These are phyloP conservation scores for Reticulitermes lucifugus DNA, from an alignment of 2,888 invertebrate genomes.

Conservation along the genomic window DNA sequence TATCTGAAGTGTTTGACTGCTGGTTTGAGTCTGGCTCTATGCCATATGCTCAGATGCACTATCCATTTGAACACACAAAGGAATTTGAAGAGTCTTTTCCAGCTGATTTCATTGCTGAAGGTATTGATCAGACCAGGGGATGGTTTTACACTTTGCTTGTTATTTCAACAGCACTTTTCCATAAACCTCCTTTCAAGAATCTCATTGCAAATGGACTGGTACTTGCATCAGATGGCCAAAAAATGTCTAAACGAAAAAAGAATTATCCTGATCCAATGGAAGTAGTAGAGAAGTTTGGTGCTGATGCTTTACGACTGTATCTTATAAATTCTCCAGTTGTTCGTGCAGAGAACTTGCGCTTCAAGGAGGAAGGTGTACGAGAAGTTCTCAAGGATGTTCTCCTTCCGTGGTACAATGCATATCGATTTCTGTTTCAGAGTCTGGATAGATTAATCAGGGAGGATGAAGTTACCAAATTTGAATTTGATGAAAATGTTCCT, in stretches of 20 bases:
- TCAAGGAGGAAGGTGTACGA: constrained; percentile 97
- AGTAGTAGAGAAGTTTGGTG: constrained; percentile 91
- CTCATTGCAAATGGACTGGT: constrained; percentile 96
- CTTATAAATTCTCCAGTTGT: constrained; percentile 98
- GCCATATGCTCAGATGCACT: constrained; percentile 98
- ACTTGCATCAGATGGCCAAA: constrained; percentile 96
- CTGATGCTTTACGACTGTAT: constrained; percentile 96
- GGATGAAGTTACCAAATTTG: constrained; percentile 63
- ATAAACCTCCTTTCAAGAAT: constrained; percentile 97
- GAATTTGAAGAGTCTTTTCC: constrained; percentile 94
- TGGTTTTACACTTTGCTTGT: constrained; percentile 99
- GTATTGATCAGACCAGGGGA: constrained; percentile 97
- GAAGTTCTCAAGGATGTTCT: constrained; percentile 98
- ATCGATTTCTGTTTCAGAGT: constrained; percentile 94
- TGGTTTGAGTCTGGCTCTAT: constrained; percentile 99
- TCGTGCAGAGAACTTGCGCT: constrained; percentile 93
- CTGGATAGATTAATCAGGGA: constrained; percentile 79
- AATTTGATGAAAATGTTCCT: constrained; percentile 60
- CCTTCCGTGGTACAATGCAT: constrained; percentile 96
- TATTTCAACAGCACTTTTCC: constrained; percentile 94
- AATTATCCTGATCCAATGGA: constrained; percentile 98
- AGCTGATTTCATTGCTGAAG: constrained; percentile 99
- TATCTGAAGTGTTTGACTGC: constrained; percentile 98
- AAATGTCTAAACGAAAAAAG: constrained; percentile 99
- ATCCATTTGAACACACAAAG: constrained; percentile 92